Percentiles rank a stretch among this genome's conserved stretches.
These are phyloP conservation scores for Lymantria dispar DNA, from an alignment of 2,888 invertebrate species.

Conservation along the genomic window DNA sequence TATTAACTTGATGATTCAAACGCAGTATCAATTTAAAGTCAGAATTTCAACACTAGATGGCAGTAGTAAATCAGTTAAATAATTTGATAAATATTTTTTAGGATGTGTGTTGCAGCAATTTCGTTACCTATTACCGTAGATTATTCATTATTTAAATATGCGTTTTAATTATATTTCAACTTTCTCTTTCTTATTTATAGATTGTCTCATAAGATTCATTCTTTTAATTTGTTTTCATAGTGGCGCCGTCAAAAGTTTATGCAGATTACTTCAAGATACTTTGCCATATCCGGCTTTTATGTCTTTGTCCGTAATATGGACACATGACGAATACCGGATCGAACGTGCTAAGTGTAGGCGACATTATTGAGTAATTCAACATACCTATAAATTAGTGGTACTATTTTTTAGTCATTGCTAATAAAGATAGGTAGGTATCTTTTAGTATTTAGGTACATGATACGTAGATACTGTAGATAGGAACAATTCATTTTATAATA, in stretches of 20 bases:
- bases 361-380: too few species aligned
- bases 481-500: too few species aligned
- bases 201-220: slow-evolving; percentile 1
- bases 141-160: neutral
- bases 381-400: too few species aligned
- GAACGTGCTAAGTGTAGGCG: neutral
- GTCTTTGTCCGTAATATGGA: slow-evolving; percentile 18
- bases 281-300: slow-evolving; percentile 25
- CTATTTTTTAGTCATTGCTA: too few species aligned
- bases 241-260: slow-evolving; percentile 13
- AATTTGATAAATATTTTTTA: too few species aligned
- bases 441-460: too few species aligned
- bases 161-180: neutral
- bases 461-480: too few species aligned
- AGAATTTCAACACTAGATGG: slow-evolving; percentile 5
- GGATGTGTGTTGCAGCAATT: neutral
- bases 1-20: neutral
- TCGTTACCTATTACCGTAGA: neutral
- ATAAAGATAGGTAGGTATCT: too few species aligned
- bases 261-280: slow-evolving; percentile 28
- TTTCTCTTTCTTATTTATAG: slow-evolving; percentile 5
- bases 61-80: neutral
- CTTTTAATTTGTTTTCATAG: slow-evolving; percentile 2
- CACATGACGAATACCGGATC: slow-evolving; percentile 30
- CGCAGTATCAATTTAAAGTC: neutral